Evolutionary conservation across 1,140 invertebrate genomes (phyloP), one percentile per base, ranked within the genome.

Genomic region (Drosophila sulfurigaster): DNA sequence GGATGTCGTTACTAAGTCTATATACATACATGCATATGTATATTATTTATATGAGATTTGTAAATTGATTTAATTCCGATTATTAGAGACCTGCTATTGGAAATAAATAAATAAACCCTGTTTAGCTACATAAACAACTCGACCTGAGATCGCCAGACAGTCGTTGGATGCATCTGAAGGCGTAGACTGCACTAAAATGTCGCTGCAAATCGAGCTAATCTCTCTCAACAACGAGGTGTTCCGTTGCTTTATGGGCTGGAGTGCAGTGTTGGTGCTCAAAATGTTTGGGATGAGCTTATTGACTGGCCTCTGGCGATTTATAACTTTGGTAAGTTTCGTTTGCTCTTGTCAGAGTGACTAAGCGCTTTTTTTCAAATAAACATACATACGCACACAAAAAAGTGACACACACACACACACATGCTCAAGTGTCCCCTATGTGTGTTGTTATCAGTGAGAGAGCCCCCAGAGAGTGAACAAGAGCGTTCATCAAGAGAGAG

Each of bases 201-300:
- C 35, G 41, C 25, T 76, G 0, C 46, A 78, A n/a, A 15, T 43
- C 15, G 82, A 83, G 20, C 74, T 91, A 28, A 68, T 91, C 52
- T 78, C 78, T 1, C 25, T 80, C 28, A 59, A 92, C 4, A 94
- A 94, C 75, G 91, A 82, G 32, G 82, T 94, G 3, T 93, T 95
- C 20, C 86, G 88, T 38, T 82, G 92, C 28, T 95, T 94, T 72
- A 91, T 93, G 1, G 95, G 94, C 73, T 95, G 95, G 93, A 82
- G 93, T 1, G 92, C 91, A 11, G 48, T 95, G 11, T 76, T 96
- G 32, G 92, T 94, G 2, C 38, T 96, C 0, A 96, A 96, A 92
- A 92, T 95, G 60, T 60, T 95, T 56, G 57, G 91, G 0, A 94
- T 96, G 94, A 79, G 91, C 5, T 5, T 93, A 2, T 79, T 95